These are phyloP conservation scores for Asteroscopus sphinx DNA, from an alignment of 2,888 invertebrate species.

Conservation along the genomic window DNA sequence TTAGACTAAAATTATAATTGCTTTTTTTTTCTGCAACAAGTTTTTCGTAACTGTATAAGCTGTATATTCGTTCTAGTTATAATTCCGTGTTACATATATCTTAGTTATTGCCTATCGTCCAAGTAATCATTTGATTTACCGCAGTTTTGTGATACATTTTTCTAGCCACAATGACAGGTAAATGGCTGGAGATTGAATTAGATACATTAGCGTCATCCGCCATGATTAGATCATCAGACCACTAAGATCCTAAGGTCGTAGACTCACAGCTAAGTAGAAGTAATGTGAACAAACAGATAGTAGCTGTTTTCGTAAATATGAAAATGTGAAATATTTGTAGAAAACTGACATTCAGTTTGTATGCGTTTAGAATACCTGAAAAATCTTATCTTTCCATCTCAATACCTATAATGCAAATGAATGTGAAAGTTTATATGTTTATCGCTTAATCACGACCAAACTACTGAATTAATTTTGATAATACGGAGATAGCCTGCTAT, in stretches of 20 bases:
- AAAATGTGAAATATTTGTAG: too few relatives aligned
- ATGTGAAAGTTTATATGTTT: too few relatives aligned
- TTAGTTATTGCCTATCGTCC: constrained; percentile 18
- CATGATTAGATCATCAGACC: constrained; percentile 76
- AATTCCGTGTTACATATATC: constrained; percentile 9
- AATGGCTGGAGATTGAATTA: constrained; percentile 68
- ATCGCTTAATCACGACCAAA: too few relatives aligned
- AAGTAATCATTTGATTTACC: constrained; percentile 27
- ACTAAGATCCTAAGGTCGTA: constrained; percentile 68
- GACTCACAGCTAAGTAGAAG: constrained; percentile 17
- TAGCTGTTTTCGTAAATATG: background rate
- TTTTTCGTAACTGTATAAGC: constrained; percentile 3
- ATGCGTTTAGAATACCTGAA: too few relatives aligned
- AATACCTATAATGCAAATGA: too few relatives aligned
- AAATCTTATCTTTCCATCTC: too few relatives aligned
- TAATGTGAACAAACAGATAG: constrained; percentile 13
- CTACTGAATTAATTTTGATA: too few relatives aligned
- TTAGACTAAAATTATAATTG: background rate
- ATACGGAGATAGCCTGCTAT: too few relatives aligned
- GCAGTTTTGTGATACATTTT: constrained; percentile 13
- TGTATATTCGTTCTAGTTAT: background rate
- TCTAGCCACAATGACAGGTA: constrained; percentile 28
- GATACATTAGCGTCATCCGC: constrained; percentile 72
- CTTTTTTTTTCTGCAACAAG: background rate
- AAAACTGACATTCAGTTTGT: too few relatives aligned